Conservation (phyloP, 2,797 vertebrate species). For the Notolepis coatsorum region DNA sequence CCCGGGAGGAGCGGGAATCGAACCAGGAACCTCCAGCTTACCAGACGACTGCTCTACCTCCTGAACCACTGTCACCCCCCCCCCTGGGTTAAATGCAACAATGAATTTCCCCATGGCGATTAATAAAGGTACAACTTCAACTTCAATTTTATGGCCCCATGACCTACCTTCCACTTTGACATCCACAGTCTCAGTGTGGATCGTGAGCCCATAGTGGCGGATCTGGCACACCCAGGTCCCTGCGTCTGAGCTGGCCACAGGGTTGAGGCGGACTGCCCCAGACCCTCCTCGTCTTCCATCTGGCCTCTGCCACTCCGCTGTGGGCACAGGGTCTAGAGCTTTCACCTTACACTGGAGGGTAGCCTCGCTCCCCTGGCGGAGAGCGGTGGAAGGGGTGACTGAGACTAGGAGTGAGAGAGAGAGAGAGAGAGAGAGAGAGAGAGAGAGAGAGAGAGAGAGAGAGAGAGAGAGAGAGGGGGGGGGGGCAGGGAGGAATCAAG, state of each 20-base stretch:
- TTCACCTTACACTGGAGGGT: constrained; percentile 29
- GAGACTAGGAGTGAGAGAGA: constrained; percentile 28
- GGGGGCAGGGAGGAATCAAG: background rate
- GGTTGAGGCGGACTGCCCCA: accelerated
- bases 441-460: background rate
- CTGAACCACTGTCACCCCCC: no score
- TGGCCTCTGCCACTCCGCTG: constrained; percentile 32
- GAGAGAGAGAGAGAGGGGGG: no score
- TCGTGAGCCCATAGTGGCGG: accelerated
- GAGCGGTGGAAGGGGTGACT: accelerated
- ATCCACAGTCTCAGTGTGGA: accelerated
- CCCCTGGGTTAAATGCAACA: no score
- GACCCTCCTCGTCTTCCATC: accelerated
- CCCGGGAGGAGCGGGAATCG: no score
- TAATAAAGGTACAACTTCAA: no score
- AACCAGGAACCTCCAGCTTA: no score
- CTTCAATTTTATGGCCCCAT: no score
- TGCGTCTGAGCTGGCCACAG: background rate
- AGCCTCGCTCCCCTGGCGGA: background rate
- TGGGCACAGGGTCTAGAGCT: accelerated
- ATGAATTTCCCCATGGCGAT: no score
- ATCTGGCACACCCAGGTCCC: constrained; percentile 52
- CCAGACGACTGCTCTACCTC: no score
- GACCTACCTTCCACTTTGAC: constrained; percentile 49
- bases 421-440: background rate